A percentile compares a stretch with the other conserved stretches of the same genome.
Conservation (phyloP, 53 echinoderm and acorn worm genomes). For the Hippasteria phrygiana region DNA sequence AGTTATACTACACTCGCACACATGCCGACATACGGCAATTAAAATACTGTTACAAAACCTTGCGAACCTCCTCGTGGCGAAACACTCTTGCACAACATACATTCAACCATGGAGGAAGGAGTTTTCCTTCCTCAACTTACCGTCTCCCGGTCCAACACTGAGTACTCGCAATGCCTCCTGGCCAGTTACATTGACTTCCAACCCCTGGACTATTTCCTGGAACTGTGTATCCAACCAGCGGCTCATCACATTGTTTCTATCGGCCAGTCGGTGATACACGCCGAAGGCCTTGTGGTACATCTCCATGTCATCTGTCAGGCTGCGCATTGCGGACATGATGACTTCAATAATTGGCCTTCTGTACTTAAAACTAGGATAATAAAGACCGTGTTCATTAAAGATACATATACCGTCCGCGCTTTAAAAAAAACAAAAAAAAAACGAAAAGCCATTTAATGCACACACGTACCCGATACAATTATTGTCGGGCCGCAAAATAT, state of each 20-base stretch:
- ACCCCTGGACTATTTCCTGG: not conserved
- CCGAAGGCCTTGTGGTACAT: not conserved
- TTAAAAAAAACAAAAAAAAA: not conserved
- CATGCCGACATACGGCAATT: too few relatives aligned
- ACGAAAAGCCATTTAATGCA: not conserved
- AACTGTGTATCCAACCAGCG: constrained; percentile 24
- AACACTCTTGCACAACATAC: too few relatives aligned
- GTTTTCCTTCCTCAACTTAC: constrained; percentile 24
- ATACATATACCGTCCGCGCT: not conserved
- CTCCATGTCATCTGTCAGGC: constrained; percentile 11
- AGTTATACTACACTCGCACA: not conserved
- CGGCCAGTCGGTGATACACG: constrained; percentile 31
- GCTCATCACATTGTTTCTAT: not conserved
- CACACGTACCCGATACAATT: not conserved
- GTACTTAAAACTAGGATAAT: too few relatives aligned
- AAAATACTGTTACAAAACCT: too few relatives aligned
- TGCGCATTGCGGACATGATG: not conserved
- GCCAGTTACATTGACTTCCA: not conserved
- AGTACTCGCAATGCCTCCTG: not conserved
- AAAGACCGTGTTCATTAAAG: too few relatives aligned
- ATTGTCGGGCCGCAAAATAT: not conserved
- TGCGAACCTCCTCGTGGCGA: too few relatives aligned
- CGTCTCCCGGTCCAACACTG: constrained; percentile 28
- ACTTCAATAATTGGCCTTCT: not conserved
- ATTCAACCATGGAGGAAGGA: too few relatives aligned